Conservation (phyloP, 2,113 vertebrate genomes). For the Struthidea cinerea region DNA sequence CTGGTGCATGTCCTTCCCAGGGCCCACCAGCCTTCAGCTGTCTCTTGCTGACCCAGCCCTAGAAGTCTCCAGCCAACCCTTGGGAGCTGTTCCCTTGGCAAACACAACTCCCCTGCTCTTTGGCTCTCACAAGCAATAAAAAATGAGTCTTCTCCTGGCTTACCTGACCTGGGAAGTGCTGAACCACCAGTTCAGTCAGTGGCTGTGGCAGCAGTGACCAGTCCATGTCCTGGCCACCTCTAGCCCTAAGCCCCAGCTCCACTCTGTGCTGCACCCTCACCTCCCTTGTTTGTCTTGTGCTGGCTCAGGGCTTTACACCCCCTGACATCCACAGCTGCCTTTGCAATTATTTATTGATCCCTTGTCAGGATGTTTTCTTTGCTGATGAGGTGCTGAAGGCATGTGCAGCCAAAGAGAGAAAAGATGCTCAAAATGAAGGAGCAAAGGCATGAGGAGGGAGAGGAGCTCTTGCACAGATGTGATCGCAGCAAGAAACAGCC, state of each 20-base stretch:
- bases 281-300: conserved; percentile 10
- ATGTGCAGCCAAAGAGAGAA: background rate
- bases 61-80: background rate
- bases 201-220: background rate
- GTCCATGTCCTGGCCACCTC: background rate
- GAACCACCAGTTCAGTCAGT: background rate
- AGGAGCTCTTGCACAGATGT: background rate
- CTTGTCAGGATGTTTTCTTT: conserved; percentile 67
- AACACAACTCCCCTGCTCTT: background rate
- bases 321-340: conserved; percentile 14
- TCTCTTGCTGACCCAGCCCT: background rate
- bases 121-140: background rate
- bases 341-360: conserved; percentile 69
- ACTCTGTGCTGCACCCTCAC: background rate
- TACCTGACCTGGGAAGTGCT: background rate
- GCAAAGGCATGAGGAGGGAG: background rate
- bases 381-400: conserved; percentile 56
- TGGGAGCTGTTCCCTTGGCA: background rate
- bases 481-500: background rate
- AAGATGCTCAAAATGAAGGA: background rate
- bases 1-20: background rate
- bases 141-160: background rate
- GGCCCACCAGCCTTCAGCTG: background rate
- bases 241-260: background rate
- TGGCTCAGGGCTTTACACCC: conserved; percentile 18